Percentiles rank a stretch among this genome's conserved stretches.
Evolutionary conservation across 2,888 invertebrate genomes (phyloP).

Genomic region (Meiosimyza decipiens): DNA sequence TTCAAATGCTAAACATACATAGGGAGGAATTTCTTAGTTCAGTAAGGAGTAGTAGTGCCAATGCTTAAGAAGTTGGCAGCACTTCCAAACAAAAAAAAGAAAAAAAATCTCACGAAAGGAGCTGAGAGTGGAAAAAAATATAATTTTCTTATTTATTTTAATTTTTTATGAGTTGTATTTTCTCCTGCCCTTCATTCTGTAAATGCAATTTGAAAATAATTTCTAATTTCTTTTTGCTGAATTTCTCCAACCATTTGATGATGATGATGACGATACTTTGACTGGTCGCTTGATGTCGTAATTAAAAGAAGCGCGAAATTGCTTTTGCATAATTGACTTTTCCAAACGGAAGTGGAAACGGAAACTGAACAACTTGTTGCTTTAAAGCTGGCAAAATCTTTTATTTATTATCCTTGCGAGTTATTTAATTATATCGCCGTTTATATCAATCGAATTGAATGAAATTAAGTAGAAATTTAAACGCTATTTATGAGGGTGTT

Average conservation of each 20-base stretch:
- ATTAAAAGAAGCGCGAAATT: conserved; percentile 47
- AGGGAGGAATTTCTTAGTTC: too few relatives aligned
- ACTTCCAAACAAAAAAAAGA: not conserved
- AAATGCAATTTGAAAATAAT: not conserved
- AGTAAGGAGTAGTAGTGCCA: not conserved
- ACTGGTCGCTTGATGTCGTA: conserved; percentile 33
- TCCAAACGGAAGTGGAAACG: conserved; percentile 53
- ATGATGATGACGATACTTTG: too few relatives aligned
- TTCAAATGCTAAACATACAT: not conserved
- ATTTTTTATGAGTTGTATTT: not conserved
- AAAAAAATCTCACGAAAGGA: too few relatives aligned
- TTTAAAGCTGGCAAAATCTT: not conserved
- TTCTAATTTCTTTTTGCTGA: not conserved
- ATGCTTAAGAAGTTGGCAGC: not conserved
- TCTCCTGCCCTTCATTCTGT: not conserved
- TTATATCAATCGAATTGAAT: too few relatives aligned
- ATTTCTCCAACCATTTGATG: too few relatives aligned
- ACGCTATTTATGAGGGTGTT: too few relatives aligned
- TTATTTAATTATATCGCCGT: too few relatives aligned
- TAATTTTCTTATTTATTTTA: conserved; percentile 2
- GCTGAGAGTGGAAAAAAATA: not conserved
- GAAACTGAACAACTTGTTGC: conserved; percentile 39
- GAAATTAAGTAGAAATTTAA: too few relatives aligned
- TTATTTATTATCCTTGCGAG: not conserved
- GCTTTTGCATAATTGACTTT: conserved; percentile 55